phyloP scores from a whole-genome alignment of 2,888 invertebrate species.

The Melanostoma mellinum region DNA sequence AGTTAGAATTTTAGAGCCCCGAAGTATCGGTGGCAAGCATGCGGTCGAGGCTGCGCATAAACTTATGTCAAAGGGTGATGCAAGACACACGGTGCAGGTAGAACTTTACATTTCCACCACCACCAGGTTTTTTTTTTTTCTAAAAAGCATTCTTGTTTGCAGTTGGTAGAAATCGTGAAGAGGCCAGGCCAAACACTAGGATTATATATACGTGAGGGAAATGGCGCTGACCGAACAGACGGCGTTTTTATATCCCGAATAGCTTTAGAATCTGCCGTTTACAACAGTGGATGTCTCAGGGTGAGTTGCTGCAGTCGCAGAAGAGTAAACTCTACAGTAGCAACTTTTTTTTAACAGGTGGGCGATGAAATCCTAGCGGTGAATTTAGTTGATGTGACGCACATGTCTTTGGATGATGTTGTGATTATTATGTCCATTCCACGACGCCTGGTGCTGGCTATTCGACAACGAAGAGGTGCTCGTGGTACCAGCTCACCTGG shows the following conservation, averaged over 20 bases:
- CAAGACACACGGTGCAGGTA: slow-evolving; percentile 87
- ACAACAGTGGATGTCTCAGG: slow-evolving; percentile 97
- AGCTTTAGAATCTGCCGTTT: slow-evolving; percentile 97
- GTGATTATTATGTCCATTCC: slow-evolving; percentile 99
- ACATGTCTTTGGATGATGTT: slow-evolving; percentile 99
- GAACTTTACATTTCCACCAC: neutral
- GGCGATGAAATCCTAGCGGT: slow-evolving; percentile 99
- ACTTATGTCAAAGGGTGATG: slow-evolving; percentile 85
- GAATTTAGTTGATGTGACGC: slow-evolving; percentile 97
- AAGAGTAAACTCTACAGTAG: neutral
- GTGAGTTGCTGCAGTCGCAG: slow-evolving; percentile 79
- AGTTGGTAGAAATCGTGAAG: slow-evolving; percentile 99
- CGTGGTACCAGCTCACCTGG: slow-evolving; percentile 82
- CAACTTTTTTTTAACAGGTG: slow-evolving; percentile 83
- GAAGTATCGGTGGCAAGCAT: slow-evolving; percentile 93
- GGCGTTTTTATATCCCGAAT: slow-evolving; percentile 98
- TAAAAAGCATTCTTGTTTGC: slow-evolving; percentile 8
- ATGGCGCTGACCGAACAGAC: slow-evolving; percentile 96
- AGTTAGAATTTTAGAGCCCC: slow-evolving; percentile 93
- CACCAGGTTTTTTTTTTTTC: neutral
- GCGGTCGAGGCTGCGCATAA: slow-evolving; percentile 94
- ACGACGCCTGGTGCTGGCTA: slow-evolving; percentile 95
- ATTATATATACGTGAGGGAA: slow-evolving; percentile 99
- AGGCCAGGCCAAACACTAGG: slow-evolving; percentile 99
- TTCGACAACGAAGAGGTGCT: slow-evolving; percentile 90